Base-by-base conservation (phyloP, 2,113 vertebrate genomes). In the Oryzias javanicus region DNA sequence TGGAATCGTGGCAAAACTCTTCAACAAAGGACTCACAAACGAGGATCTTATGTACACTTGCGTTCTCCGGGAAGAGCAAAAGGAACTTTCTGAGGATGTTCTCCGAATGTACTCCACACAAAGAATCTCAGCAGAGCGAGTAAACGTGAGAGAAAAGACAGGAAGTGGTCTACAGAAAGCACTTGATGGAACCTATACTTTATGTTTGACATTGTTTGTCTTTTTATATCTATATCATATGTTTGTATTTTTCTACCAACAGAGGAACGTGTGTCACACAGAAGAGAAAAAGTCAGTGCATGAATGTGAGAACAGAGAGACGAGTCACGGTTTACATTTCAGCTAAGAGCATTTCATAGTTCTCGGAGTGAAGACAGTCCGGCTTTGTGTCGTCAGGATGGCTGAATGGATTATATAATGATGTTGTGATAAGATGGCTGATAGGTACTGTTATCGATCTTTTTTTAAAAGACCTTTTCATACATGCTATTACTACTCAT, bases 181-280 rank as follows among this genome's bases (percentile, higher is more conserved):
- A 89, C 87, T 88, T 87, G 81, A 75, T 82, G 80, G 84, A 85
- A 84, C 74, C 76, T 60, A 61, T 78, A 78, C 70, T 78, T 86
- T 81, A 70, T 76, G 81, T 86, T 89, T 83, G 77, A 86, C 79
- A 72, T 86, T 65, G 59, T 83, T 85, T 74, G 79, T 78, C 64
- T 78, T 86, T 79, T 74, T 78, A 74, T 73, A 62, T 80, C 83
- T 76, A 86, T 86, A 85, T 84, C 69, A 87, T 79, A 85, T 86
- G 86, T 89, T 83, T 85, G 86, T 90, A 90, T 92, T 92, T 92
- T 92, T 92, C 78, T 91, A 91, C 83, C 85, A 83, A 87, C 73
- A 77, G 76, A 75, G 64, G 60, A 79, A 70, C 41, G 64, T 74
- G 76, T 84, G 80, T 49, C 60, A 63, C 78, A 74, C 27, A 2